These are phyloP conservation scores for Lichenostomus cassidix DNA, from an alignment of 2,113 vertebrate genomes.

Conservation along the genomic window DNA sequence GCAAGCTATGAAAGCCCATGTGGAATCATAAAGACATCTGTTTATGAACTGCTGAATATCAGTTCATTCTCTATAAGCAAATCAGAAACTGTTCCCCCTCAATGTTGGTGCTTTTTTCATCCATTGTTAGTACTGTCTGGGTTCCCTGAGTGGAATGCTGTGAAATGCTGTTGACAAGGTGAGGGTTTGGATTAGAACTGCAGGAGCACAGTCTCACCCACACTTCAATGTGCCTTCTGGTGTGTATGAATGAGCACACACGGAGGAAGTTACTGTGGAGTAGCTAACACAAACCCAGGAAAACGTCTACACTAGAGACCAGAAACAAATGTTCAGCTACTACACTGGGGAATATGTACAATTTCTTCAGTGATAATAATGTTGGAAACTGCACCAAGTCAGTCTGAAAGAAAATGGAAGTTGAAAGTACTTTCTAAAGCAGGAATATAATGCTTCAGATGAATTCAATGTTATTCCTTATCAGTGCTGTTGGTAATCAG, in stretches of 20 bases:
- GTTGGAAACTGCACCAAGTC: neutral
- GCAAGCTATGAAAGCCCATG: neutral
- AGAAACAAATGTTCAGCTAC: neutral
- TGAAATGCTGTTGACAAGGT: neutral
- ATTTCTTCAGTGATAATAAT: neutral
- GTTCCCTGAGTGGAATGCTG: neutral
- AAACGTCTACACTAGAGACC: neutral
- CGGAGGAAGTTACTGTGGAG: neutral
- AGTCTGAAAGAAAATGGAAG: neutral
- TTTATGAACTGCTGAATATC: neutral
- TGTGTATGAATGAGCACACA: neutral
- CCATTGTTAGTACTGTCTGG: neutral
- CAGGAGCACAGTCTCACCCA: neutral
- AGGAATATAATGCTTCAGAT: neutral
- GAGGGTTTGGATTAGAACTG: neutral
- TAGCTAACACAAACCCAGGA: neutral
- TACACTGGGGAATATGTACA: neutral
- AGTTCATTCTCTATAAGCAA: neutral
- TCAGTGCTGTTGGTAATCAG: conserved; percentile 20
- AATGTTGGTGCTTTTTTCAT: neutral
- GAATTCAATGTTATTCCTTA: neutral
- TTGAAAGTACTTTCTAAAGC: neutral
- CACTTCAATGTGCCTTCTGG: neutral
- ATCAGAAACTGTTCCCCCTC: neutral
- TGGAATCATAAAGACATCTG: neutral